These are phyloP conservation scores for Amblyopsis hoosieri DNA, from an alignment of 2,797 vertebrate genomes.

Conservation along the genomic window DNA sequence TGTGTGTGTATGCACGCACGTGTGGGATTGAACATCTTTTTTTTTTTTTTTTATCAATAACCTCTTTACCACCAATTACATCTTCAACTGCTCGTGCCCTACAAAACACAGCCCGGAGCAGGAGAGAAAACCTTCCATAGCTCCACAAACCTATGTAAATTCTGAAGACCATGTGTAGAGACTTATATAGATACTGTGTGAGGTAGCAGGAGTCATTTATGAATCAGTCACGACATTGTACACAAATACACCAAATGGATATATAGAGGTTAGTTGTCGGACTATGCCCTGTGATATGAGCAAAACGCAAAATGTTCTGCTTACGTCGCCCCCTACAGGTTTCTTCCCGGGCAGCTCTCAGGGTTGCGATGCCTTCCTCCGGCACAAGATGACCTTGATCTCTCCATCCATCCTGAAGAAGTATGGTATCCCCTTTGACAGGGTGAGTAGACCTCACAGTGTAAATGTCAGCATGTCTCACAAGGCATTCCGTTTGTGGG, in stretches of 20 bases:
- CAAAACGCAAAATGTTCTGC: neutral
- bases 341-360: slow-evolving; percentile 98
- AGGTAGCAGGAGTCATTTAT: no score
- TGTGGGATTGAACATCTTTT: no score
- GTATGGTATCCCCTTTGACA: slow-evolving; percentile 94
- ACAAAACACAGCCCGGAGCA: no score
- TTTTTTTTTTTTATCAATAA: slow-evolving; percentile 21
- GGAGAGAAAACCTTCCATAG: no score
- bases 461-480: no score
- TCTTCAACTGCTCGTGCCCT: neutral
- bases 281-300: neutral
- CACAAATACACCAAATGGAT: no score
- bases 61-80: slow-evolving; percentile 22
- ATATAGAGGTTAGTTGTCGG: no score
- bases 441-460: slow-evolving; percentile 67
- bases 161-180: no score
- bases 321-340: slow-evolving; percentile 71
- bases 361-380: slow-evolving; percentile 95
- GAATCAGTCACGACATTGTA: no score
- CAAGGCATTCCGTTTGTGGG: no score
- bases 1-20: neutral
- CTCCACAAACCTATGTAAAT: no score
- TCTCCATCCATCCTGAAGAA: slow-evolving; percentile 98
- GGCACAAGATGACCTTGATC: slow-evolving; percentile 98
- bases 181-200: no score